Percentiles rank a stretch among this genome's conserved stretches.
Conservation (phyloP, 92 coral and sea anemone genomes). For the Umimayanthus chanpuru region DNA sequence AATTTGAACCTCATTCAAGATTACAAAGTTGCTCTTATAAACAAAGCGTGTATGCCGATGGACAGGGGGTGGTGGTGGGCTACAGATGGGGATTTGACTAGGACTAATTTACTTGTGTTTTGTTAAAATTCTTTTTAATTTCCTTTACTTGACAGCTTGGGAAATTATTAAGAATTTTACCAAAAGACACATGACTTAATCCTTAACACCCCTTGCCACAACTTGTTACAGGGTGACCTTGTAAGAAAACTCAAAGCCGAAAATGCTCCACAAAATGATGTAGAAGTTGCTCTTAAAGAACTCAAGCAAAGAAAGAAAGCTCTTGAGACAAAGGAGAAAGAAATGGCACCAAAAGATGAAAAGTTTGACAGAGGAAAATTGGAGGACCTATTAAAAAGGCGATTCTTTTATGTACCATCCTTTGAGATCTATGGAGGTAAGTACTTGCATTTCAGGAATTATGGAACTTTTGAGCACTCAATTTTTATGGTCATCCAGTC, state of each 20-base stretch:
- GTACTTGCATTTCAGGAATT: not conserved
- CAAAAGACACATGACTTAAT: no score
- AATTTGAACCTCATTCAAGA: no score
- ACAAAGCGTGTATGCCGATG: no score
- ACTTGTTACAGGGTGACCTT: constrained; percentile 79
- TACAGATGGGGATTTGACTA: no score
- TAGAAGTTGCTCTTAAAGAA: constrained; percentile 94
- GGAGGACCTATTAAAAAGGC: constrained; percentile 90
- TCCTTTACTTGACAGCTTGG: no score
- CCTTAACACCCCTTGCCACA: not conserved
- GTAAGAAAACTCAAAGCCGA: constrained; percentile 86
- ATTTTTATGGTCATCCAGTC: no score
- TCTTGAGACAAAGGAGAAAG: constrained; percentile 94
- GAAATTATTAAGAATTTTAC: no score
- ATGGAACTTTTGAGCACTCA: no score
- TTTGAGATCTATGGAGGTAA: constrained; percentile 99
- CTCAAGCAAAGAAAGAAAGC: constrained; percentile 92
- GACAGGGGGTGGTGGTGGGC: no score
- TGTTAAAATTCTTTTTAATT: no score
- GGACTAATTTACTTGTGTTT: no score
- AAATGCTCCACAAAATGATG: constrained; percentile 82
- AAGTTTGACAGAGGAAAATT: constrained; percentile 95
- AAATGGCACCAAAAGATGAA: constrained; percentile 84
- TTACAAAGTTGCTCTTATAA: no score
- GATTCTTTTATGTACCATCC: constrained; percentile 97